phyloP scores from a whole-genome alignment of 2,113 vertebrate genomes.

The Cyanoramphus novaezelandiae region DNA sequence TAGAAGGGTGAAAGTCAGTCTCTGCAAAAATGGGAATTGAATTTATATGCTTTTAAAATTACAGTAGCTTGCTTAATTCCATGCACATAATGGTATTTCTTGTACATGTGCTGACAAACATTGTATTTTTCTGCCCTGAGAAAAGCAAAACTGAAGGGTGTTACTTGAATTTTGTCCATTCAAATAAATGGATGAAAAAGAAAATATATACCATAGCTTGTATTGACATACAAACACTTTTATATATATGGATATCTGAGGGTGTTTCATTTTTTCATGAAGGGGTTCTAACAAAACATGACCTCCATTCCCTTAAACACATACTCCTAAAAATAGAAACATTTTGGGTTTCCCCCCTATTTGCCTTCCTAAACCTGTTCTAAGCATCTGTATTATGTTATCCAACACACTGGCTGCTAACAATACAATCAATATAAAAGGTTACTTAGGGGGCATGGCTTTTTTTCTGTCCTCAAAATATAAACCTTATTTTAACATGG shows the following conservation, averaged over 20 bases:
- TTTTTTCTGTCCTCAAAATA: not conserved
- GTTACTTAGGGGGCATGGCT: constrained; percentile 8
- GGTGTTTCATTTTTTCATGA: constrained; percentile 61
- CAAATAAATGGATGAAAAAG: constrained; percentile 30
- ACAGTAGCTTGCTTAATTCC: not conserved
- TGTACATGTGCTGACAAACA: not conserved
- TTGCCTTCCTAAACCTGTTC: constrained; percentile 49
- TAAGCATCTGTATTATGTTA: constrained; percentile 63
- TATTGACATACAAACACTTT: constrained; percentile 22
- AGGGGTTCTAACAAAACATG: constrained; percentile 24
- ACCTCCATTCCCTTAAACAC: constrained; percentile 21
- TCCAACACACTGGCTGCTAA: constrained; percentile 59
- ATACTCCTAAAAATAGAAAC: constrained; percentile 3
- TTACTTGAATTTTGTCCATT: constrained; percentile 30
- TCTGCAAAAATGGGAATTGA: not conserved
- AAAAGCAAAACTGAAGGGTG: not conserved
- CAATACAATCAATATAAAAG: constrained; percentile 54
- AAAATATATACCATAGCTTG: constrained; percentile 3
- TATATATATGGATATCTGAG: constrained; percentile 24
- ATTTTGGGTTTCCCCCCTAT: accelerated
- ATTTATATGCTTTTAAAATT: not conserved
- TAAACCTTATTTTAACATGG: not conserved
- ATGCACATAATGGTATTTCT: not conserved
- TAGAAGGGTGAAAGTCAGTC: not conserved
- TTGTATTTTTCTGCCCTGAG: not conserved